Evolutionary conservation across 2,797 vertebrate genomes (phyloP).

Genomic region (Cryptoprocta ferox): DNA sequence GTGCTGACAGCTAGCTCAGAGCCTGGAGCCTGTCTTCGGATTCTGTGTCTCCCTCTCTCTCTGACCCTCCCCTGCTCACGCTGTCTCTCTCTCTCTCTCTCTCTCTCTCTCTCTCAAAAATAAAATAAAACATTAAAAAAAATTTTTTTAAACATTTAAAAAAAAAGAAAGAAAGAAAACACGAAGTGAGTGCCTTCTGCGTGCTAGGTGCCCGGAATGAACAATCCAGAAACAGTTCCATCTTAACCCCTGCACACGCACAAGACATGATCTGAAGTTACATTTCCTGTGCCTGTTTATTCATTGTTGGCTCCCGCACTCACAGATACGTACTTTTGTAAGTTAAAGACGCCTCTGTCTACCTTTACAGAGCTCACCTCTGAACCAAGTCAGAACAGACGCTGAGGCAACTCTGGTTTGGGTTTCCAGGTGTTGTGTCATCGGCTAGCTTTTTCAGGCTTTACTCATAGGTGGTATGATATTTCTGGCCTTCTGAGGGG

Average conservation of each 20-base stretch:
- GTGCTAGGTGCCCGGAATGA: conserved; percentile 20
- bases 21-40: no score
- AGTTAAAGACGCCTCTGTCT: not conserved
- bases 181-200: not conserved
- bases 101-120: no score
- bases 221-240: conserved; percentile 4
- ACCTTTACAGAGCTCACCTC: not conserved
- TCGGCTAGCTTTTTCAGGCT: not conserved
- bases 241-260: not conserved
- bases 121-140: no score
- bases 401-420: conserved; percentile 35
- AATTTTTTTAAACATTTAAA: no score
- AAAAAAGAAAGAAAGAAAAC: no score
- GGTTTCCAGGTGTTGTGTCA: conserved; percentile 5
- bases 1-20: no score
- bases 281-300: not conserved
- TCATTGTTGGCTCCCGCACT: not conserved
- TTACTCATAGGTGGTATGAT: not conserved
- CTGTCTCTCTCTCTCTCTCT: no score
- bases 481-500: not conserved
- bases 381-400: not conserved
- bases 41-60: no score
- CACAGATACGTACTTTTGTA: not conserved
- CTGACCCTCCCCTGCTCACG: no score
- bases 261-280: not conserved